Evolutionary conservation across 2,797 vertebrate species (phyloP).

Genomic region (Neomorphus geoffroyi): DNA sequence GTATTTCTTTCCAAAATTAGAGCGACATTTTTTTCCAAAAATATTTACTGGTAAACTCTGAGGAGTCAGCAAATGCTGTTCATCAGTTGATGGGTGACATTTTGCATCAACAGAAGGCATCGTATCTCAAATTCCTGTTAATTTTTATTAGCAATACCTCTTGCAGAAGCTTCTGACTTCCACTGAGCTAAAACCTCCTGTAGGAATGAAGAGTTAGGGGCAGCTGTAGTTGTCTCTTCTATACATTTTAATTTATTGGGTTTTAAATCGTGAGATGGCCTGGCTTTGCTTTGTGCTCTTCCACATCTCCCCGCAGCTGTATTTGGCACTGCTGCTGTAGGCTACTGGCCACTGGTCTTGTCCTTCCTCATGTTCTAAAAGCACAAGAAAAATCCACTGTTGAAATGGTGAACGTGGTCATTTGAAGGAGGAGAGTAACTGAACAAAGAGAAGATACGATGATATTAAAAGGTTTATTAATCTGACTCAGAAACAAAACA

Average conservation of each 20-base stretch:
- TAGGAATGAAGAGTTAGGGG: background rate
- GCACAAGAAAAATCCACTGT: background rate
- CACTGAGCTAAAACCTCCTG: background rate
- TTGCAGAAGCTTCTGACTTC: background rate
- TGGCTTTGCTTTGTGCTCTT: background rate
- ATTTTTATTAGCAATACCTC: background rate
- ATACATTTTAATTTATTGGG: background rate
- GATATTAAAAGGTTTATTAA: background rate
- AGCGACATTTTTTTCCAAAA: background rate
- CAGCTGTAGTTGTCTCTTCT: background rate
- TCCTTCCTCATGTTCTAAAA: background rate
- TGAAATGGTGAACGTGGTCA: background rate
- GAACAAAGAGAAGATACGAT: background rate
- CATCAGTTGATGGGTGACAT: background rate
- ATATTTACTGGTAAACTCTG: background rate
- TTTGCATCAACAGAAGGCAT: background rate
- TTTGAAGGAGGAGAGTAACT: constrained; percentile 14
- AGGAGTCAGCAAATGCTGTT: background rate
- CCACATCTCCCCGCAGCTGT: background rate
- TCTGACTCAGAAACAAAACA: background rate
- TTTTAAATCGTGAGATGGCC: background rate
- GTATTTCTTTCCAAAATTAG: background rate
- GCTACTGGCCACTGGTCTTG: constrained; percentile 8
- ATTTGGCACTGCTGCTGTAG: constrained; percentile 6
- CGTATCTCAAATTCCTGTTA: background rate